Conservation (phyloP, 92 coral and sea anemone genomes). For the Porites divaricata region DNA sequence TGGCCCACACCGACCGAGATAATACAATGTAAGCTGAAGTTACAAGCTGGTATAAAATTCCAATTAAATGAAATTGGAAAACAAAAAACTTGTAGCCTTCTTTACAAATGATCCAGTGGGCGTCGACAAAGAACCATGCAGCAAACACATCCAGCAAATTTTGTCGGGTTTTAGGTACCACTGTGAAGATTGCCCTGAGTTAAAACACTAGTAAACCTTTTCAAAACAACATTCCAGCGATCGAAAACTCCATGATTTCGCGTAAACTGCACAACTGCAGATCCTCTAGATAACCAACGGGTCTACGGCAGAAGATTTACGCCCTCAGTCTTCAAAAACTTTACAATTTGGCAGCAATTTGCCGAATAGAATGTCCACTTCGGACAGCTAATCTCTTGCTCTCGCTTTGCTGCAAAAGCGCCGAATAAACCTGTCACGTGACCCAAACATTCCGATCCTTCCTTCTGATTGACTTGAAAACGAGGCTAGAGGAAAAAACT, state of each 20-base stretch:
- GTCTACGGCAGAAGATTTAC: neutral
- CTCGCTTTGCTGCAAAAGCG: conserved; percentile 28
- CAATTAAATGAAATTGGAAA: conserved; percentile 3
- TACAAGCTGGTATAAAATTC: conserved; percentile 7
- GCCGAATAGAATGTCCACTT: conserved; percentile 29
- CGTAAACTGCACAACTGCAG: conserved; percentile 14
- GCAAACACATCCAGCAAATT: conserved; percentile 41
- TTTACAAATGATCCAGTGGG: conserved; percentile 17
- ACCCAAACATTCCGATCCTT: conserved; percentile 76
- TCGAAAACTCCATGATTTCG: conserved; percentile 30
- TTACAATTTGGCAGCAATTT: conserved; percentile 9
- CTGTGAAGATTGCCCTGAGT: conserved; percentile 20
- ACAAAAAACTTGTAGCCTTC: neutral
- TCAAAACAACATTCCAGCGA: conserved; percentile 83
- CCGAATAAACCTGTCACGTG: conserved; percentile 71
- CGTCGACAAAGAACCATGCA: conserved; percentile 39
- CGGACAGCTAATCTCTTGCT: conserved; percentile 32
- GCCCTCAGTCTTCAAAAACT: neutral
- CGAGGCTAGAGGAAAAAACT: conserved; percentile 52
- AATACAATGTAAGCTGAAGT: neutral
- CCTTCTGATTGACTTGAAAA: conserved; percentile 69
- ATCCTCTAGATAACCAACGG: neutral
- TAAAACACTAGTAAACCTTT: conserved; percentile 38
- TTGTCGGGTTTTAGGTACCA: neutral
- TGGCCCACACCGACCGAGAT: neutral